phyloP scores from a whole-genome alignment of 2,797 vertebrate genomes.

The Florisuga fusca region DNA sequence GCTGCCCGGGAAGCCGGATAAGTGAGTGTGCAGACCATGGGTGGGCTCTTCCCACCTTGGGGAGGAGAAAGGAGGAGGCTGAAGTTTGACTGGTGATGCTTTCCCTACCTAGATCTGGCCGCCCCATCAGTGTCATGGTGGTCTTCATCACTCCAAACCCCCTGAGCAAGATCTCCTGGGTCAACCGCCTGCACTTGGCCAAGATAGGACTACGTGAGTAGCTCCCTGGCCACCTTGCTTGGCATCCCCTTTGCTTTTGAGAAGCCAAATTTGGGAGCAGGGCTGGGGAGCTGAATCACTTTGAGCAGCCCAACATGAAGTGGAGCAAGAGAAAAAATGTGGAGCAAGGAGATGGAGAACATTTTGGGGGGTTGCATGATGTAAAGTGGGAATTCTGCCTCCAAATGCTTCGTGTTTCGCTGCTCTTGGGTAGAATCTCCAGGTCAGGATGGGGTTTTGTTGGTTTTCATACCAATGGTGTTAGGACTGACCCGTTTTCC shows the following conservation, averaged over 20 bases:
- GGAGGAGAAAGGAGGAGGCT: neutral
- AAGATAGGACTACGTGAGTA: slow-evolving; percentile 90
- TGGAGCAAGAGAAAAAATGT: fast-evolving
- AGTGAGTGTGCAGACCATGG: slow-evolving; percentile 80
- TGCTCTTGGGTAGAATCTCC: neutral
- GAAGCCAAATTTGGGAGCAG: neutral
- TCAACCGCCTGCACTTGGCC: slow-evolving; percentile 90
- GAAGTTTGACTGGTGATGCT: neutral
- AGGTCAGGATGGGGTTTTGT: fast-evolving
- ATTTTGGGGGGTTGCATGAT: neutral
- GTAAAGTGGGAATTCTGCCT: neutral
- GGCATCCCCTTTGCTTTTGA: neutral
- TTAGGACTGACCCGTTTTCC: fast-evolving
- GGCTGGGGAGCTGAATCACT: fast-evolving
- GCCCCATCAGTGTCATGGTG: slow-evolving; percentile 91
- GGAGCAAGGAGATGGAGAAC: neutral
- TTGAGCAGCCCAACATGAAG: fast-evolving
- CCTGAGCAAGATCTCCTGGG: slow-evolving; percentile 93
- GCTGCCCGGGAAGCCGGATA: slow-evolving; percentile 93
- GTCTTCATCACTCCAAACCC: slow-evolving; percentile 92
- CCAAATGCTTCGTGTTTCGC: neutral
- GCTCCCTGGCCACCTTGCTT: fast-evolving
- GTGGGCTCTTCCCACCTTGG: neutral
- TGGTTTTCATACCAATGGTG: fast-evolving
- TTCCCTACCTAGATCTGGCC: slow-evolving; percentile 82